Base-by-base conservation (phyloP, 2,888 invertebrate species). In the Colostygia pectinataria region DNA sequence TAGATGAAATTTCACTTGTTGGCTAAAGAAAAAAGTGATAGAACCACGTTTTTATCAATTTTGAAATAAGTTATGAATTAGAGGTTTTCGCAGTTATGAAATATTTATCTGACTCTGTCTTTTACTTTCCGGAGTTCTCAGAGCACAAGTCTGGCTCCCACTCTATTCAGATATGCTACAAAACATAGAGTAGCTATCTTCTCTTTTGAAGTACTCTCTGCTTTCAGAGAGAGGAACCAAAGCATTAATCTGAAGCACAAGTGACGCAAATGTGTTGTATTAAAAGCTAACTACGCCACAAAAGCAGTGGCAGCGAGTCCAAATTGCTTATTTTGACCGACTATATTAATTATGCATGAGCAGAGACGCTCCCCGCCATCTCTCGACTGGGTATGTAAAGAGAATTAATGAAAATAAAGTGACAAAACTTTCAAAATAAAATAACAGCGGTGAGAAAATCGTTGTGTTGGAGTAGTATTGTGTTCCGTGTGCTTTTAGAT, bases 241-340 rank as follows among this genome's bases (percentile, higher is more conserved):
- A 51, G 23, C 60, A 56, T 56, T 57, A 53, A 58, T 58, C 59
- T 52, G 48, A 58, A 51, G 45, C 62, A 62, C 67, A 66, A 70
- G 61, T 55, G 66, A 60, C 63, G 65, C 57, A 70, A 74, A 75
- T 71, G 68, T 73, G 74, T 70, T 66, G 67, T 66, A 83, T 81
- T 79, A 80, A 83, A 83, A 80, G 74, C 73, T 75, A 82, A 82
- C 75, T 76, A 71, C 63, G 66, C 78, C 78, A 74, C 82, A 80
- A 83, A 54, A 84, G 79, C 81, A 80, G 80, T 77, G 78, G 74
- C 74, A 74, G 77, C 71, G 80, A 77, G 83, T 74, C 77, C 77
- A 84, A 84, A 86, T 85, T 83, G 83, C 85, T 85, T 85, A 83
- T 83, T 85, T 85, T 79, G 81, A 79, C 81, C 81, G 71, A 57